Conservation (phyloP, 2,888 invertebrate genomes). For the Parapristionchus giblindavisi region DNA sequence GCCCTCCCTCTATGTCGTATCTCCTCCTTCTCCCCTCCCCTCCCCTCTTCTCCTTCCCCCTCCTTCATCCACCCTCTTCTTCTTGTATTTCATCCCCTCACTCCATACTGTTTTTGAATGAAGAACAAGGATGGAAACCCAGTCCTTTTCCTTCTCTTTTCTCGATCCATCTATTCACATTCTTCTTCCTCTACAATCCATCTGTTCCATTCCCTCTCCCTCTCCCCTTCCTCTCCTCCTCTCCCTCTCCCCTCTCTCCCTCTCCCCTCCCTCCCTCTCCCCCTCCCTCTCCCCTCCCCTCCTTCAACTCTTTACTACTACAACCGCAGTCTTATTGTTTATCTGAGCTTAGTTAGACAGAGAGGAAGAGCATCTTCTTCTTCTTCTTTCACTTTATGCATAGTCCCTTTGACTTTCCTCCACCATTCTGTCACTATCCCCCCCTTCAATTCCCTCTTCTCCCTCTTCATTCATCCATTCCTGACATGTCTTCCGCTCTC, state of each 20-base stretch:
- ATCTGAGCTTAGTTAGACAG: too few species aligned
- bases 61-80: neutral
- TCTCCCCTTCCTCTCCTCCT: constrained; percentile 39
- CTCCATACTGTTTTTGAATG: neutral
- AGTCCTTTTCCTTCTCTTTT: neutral
- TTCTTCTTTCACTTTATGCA: too few species aligned
- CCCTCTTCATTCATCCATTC: neutral
- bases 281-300: neutral
- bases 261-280: constrained; percentile 22
- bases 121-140: neutral
- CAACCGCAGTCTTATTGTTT: too few species aligned
- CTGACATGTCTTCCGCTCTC: neutral
- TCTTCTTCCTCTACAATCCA: neutral
- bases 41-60: neutral
- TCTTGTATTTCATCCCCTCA: constrained; percentile 12
- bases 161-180: constrained; percentile 8
- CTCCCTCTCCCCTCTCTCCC: constrained; percentile 35
- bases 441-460: constrained; percentile 37
- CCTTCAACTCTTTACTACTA: constrained; percentile 27
- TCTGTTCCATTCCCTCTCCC: neutral
- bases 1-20: too few species aligned
- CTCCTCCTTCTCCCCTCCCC: neutral
- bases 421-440: constrained; percentile 24
- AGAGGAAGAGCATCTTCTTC: too few species aligned
- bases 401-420: constrained; percentile 8